Conservation (phyloP, 2,113 vertebrate species). For the Columba janthina region DNA sequence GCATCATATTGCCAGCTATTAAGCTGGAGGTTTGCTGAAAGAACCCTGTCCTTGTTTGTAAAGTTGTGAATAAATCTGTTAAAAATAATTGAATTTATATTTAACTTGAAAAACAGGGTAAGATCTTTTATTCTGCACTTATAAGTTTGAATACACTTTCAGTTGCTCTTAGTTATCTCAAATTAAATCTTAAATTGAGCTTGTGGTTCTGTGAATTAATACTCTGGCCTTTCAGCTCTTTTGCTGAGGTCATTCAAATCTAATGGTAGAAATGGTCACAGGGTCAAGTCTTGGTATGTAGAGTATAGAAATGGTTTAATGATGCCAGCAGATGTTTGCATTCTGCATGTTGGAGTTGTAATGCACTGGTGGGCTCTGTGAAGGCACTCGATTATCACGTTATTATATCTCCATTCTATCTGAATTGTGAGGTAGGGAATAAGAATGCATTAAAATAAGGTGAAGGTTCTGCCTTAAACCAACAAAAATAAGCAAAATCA, state of each 20-base stretch:
- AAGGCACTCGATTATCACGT: slow-evolving; percentile 47
- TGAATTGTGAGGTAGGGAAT: slow-evolving; percentile 7
- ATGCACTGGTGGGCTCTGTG: slow-evolving; percentile 47
- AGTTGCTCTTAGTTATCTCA: slow-evolving; percentile 82
- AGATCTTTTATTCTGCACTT: slow-evolving; percentile 74
- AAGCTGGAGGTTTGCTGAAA: slow-evolving; percentile 47
- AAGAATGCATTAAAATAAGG: slow-evolving; percentile 39
- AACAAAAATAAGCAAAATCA: slow-evolving; percentile 41
- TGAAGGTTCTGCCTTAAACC: slow-evolving; percentile 16
- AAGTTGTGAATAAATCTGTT: slow-evolving; percentile 77
- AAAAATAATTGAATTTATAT: slow-evolving; percentile 78
- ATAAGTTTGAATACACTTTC: slow-evolving; percentile 84
- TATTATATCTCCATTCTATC: slow-evolving; percentile 39
- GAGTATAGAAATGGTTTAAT: slow-evolving; percentile 78
- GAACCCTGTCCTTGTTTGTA: slow-evolving; percentile 63
- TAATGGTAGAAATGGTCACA: slow-evolving; percentile 77
- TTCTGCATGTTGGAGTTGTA: slow-evolving; percentile 55
- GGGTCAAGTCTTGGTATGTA: slow-evolving; percentile 74
- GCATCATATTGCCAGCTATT: slow-evolving; percentile 27
- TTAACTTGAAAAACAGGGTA: slow-evolving; percentile 77
- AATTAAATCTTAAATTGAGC: slow-evolving; percentile 88
- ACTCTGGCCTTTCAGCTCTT: slow-evolving; percentile 78
- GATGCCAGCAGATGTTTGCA: slow-evolving; percentile 75
- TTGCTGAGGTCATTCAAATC: slow-evolving; percentile 82
- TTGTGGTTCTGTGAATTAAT: slow-evolving; percentile 84